Evolutionary conservation across 2,888 invertebrate genomes (phyloP), one percentile per base, ranked within the genome.

Genomic region (Orthosia incerta): DNA sequence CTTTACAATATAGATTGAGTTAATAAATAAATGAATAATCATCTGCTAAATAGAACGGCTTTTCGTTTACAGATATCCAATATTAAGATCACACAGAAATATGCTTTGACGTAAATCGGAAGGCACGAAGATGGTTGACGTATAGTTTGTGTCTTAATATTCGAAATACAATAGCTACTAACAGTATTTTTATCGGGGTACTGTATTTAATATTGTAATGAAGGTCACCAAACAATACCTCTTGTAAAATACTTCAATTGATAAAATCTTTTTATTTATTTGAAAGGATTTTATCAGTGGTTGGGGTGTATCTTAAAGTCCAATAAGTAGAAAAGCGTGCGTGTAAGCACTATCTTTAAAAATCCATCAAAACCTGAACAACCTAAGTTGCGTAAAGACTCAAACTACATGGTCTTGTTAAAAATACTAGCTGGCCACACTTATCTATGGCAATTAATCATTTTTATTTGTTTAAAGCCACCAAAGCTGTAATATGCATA

Each of bases 391-490:
- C 39, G 39, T 39, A 80, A 79, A 39, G 50, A 2, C n/a, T 53
- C 45, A 45, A 67, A 48, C 23, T 66, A 71, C 65, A 53, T 15
- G 60, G n/a, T 55, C 15, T 64, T 66, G 20, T 50, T 68, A 66
- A 70, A 72, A 78, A 73, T 51, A 64, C 20, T 31, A 61, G 26
- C 48, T 56, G 51, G 46, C 61, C 26, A 71, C 39, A 74, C 71
- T 77, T 80, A 85, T 85, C 81, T 66, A 63, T 71, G 53, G 56
- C 66, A 68, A 87, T 90, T 90, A 91, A 91, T 91, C 87, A 88
- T 79, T 86, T 89, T 88, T 91, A 89, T 92, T 92, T 91, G 87
- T 86, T 88, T 85, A 89, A 83, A 85, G 81, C 83, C 70, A 75
- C 75, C 76, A 77, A 85, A 83, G 77, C 86, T 85, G 84, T 88